A percentile compares a stretch with the other conserved stretches of the same genome.
These are phyloP conservation scores for Colistium nudipinnis DNA, from an alignment of 2,113 vertebrate species.

Conservation along the genomic window DNA sequence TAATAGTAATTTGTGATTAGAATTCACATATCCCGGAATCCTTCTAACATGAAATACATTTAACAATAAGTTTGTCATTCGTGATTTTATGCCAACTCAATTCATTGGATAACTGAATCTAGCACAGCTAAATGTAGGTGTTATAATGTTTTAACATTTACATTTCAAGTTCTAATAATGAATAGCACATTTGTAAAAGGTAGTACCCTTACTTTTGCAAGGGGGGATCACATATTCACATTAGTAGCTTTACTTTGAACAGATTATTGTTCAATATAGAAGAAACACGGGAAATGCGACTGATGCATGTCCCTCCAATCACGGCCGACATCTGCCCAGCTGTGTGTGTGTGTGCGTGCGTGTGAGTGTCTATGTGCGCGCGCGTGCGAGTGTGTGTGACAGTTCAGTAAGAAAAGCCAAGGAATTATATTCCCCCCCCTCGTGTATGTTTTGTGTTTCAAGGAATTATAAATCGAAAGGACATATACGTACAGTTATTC, in stretches of 20 bases:
- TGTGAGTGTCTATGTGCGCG: constrained; percentile 5
- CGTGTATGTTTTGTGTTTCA: too few relatives aligned
- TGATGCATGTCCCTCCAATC: constrained; percentile 40
- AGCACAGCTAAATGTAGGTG: too few relatives aligned
- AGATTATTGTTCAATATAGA: constrained; percentile 35
- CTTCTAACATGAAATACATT: too few relatives aligned
- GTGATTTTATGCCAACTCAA: background rate
- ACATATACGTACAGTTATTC: background rate
- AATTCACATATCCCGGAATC: too few relatives aligned
- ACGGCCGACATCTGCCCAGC: constrained; percentile 9
- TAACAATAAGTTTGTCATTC: background rate
- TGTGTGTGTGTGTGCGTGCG: constrained; percentile 14
- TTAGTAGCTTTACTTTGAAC: background rate
- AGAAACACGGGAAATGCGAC: constrained; percentile 56
- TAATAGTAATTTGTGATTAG: too few relatives aligned
- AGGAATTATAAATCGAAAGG: background rate
- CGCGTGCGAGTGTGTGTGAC: constrained; percentile 9
- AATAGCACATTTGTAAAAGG: too few relatives aligned
- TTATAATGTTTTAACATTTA: background rate
- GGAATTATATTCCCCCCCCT: too few relatives aligned
- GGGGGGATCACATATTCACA: too few relatives aligned
- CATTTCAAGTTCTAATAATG: too few relatives aligned
- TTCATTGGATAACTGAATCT: background rate
- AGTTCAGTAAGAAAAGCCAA: background rate
- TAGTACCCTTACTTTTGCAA: too few relatives aligned